Evolutionary conservation across 2,888 invertebrate species (phyloP), one percentile per base, ranked within the genome.

Genomic region (Thyatira batis): DNA sequence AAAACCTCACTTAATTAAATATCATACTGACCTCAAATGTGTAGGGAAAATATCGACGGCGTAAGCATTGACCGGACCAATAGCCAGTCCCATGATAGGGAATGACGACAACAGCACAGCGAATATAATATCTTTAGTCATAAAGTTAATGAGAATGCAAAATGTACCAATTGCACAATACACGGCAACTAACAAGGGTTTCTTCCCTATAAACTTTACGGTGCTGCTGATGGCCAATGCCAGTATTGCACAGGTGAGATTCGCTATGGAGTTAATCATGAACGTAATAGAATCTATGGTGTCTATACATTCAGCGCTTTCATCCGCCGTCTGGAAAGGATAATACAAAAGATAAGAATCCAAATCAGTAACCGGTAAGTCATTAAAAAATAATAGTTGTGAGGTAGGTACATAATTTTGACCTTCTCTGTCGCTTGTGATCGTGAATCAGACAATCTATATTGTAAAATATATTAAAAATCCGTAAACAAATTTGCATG

Each of bases 31-130:
- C 92, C 92, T 88, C 48, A 91, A 78, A 69, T 88, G 67, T 1
- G 92, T 92, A 0, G 92, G 92, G 49, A 92, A 92, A 53, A 91
- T 84, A 60, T 87, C 85, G 4, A 92, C 88, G 45, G 87, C 80
- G 62, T 78, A 92, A 0, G 92, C 89, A 58, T 91, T 92, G 0
- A 91, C 74, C 0, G 92, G 89, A 1, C 92, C 92, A 44, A 92
- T 82, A 0, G 76, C 78, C 1, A 91, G 57, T 0, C 82, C 90
- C 60, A 81, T 71, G 0, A 92, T 57, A 4, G 87, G 86, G 6
- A 90, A 57, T 0, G 86, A 74, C 0, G 90, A 86, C 25, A 92
- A 58, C 0, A 90, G 69, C 11, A 84, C 75, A 0, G 91, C 87
- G 48, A 90, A 90, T 17, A 87, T 8, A 58, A 86, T 72, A 46